These are phyloP conservation scores for Dromococcyx pavoninus DNA, from an alignment of 2,797 vertebrate genomes.

Conservation along the genomic window DNA sequence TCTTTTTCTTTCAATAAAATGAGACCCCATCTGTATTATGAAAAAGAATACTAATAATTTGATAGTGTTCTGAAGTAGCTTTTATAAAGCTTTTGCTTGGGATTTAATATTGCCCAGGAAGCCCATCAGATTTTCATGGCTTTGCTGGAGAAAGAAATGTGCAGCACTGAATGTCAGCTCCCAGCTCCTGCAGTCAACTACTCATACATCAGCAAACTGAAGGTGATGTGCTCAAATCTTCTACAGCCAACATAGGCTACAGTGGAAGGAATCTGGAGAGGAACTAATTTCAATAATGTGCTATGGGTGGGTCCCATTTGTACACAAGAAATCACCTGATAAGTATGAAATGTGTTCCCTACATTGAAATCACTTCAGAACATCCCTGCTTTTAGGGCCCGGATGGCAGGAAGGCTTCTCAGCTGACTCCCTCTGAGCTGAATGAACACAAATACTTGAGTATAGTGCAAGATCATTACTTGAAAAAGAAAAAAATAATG, in stretches of 20 bases:
- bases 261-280: constrained; percentile 1
- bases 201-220: constrained; percentile 41
- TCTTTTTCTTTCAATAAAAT: constrained; percentile 74
- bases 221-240: constrained; percentile 46
- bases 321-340: neutral
- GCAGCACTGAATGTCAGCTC: constrained; percentile 38
- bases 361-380: neutral
- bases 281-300: neutral
- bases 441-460: neutral
- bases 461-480: neutral
- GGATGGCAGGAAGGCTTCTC: neutral
- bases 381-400: neutral
- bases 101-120: constrained; percentile 67
- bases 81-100: constrained; percentile 69
- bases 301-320: neutral
- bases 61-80: constrained; percentile 66
- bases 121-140: constrained; percentile 59
- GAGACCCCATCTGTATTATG: constrained; percentile 71
- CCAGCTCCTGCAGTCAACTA: constrained; percentile 45
- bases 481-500: neutral
- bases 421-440: neutral
- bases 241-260: neutral
- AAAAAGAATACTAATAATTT: constrained; percentile 79
- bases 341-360: neutral
- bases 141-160: constrained; percentile 55